These are phyloP conservation scores for Ecdyonurus torrentis DNA, from an alignment of 2,888 invertebrate species.

Conservation along the genomic window DNA sequence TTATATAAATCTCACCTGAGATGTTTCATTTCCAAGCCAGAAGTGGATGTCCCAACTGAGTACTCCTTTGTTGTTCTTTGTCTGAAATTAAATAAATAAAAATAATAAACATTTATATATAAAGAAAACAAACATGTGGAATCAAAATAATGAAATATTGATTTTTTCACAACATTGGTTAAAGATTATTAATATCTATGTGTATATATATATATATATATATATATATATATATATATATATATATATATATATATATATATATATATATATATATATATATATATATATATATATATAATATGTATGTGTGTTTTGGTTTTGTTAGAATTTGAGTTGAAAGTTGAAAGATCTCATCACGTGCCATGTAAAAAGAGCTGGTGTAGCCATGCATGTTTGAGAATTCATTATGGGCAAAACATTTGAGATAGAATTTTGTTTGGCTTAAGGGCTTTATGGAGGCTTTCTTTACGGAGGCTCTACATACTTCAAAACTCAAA, in stretches of 20 bases:
- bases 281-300: no score
- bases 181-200: not conserved
- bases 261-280: no score
- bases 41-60: constrained; percentile 64
- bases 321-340: no score
- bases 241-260: not conserved
- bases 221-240: not conserved
- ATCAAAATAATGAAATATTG: not conserved
- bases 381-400: no score
- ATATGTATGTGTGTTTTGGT: no score
- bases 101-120: not conserved
- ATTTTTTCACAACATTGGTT: not conserved
- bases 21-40: constrained; percentile 69
- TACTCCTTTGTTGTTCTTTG: constrained; percentile 42
- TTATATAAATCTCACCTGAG: constrained; percentile 32
- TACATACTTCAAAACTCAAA: no score
- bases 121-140: not conserved
- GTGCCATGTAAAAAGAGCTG: no score
- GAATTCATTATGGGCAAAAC: no score
- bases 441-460: no score
- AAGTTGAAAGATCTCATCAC: no score
- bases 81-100: constrained; percentile 33
- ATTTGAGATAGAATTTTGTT: no score
- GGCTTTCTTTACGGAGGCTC: no score
- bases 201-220: not conserved